phyloP scores from a whole-genome alignment of 2,888 invertebrate species.

The Drosophila kambysellisi region DNA sequence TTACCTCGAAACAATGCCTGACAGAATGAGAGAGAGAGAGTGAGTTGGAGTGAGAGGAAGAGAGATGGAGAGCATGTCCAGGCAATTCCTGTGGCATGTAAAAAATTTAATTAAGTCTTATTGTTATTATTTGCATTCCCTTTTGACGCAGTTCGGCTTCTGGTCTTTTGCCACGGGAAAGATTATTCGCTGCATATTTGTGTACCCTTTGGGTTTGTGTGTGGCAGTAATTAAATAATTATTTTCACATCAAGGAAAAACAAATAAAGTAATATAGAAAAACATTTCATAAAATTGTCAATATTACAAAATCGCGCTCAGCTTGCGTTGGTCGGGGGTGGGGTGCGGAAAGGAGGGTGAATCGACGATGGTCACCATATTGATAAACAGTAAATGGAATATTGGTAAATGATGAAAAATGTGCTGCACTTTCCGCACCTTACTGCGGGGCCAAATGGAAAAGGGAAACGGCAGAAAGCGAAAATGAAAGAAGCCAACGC shows the following conservation, averaged over 20 bases:
- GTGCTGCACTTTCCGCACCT: slow-evolving; percentile 77
- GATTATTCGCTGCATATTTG: slow-evolving; percentile 68
- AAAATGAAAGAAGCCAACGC: slow-evolving; percentile 64
- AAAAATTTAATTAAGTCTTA: slow-evolving; percentile 79
- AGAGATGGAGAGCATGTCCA: slow-evolving; percentile 4
- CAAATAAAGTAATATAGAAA: slow-evolving; percentile 22
- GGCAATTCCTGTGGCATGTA: slow-evolving; percentile 55
- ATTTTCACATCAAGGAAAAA: slow-evolving; percentile 50
- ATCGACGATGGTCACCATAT: slow-evolving; percentile 58
- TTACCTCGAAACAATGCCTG: slow-evolving; percentile 59
- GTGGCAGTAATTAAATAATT: slow-evolving; percentile 72
- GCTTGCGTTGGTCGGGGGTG: neutral
- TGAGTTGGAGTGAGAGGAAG: neutral
- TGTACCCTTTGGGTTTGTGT: slow-evolving; percentile 40
- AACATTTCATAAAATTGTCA: slow-evolving; percentile 48
- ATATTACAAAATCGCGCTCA: slow-evolving; percentile 25
- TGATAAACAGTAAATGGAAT: slow-evolving; percentile 69
- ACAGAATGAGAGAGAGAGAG: slow-evolving; percentile 11
- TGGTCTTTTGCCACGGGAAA: slow-evolving; percentile 24
- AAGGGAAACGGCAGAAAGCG: slow-evolving; percentile 24
- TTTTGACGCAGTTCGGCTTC: slow-evolving; percentile 26
- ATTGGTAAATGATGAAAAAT: slow-evolving; percentile 77
- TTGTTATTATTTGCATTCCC: slow-evolving; percentile 77
- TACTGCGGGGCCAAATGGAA: slow-evolving; percentile 58
- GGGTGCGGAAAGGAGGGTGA: neutral